Evolutionary conservation across 2,888 invertebrate genomes (phyloP).

Genomic region (Neelides folsomi): DNA sequence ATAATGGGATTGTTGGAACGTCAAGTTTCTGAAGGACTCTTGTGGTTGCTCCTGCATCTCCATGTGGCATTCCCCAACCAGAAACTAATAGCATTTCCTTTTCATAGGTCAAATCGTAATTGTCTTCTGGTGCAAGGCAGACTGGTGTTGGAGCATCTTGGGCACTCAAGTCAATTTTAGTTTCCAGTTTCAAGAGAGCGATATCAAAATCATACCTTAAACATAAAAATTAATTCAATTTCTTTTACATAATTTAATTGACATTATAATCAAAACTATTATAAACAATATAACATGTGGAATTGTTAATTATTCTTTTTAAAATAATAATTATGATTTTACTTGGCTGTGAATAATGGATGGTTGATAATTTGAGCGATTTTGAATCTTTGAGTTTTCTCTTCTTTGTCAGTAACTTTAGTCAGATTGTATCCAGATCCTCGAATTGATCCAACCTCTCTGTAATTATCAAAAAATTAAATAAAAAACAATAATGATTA

Average conservation of each 20-base stretch:
- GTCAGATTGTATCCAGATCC: conserved; percentile 16
- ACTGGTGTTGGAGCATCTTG: conserved; percentile 26
- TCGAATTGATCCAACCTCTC: conserved; percentile 22
- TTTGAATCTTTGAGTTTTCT: conserved; percentile 20
- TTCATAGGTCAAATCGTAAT: conserved; percentile 3
- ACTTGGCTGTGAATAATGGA: conserved; percentile 18
- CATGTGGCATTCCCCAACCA: conserved; percentile 22
- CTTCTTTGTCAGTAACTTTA: conserved; percentile 19
- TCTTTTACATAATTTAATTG: background rate
- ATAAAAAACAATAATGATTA: background rate
- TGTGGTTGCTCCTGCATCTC: conserved; percentile 25
- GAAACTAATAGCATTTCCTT: conserved; percentile 8
- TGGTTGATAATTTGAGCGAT: conserved; percentile 27
- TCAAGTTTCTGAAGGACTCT: conserved; percentile 25
- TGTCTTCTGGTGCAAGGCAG: conserved; percentile 17
- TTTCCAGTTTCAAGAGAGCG: conserved; percentile 18
- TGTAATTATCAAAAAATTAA: conserved; percentile 8
- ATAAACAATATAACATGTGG: no score
- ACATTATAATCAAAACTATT: no score
- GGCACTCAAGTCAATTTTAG: conserved; percentile 18
- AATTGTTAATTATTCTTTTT: no score
- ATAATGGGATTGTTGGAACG: conserved; percentile 15
- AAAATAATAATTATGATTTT: background rate
- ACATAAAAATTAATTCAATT: background rate
- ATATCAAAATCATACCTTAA: conserved; percentile 26